Base-by-base conservation (phyloP, 2,888 invertebrate genomes). In the Hipparchia sbordonii region DNA sequence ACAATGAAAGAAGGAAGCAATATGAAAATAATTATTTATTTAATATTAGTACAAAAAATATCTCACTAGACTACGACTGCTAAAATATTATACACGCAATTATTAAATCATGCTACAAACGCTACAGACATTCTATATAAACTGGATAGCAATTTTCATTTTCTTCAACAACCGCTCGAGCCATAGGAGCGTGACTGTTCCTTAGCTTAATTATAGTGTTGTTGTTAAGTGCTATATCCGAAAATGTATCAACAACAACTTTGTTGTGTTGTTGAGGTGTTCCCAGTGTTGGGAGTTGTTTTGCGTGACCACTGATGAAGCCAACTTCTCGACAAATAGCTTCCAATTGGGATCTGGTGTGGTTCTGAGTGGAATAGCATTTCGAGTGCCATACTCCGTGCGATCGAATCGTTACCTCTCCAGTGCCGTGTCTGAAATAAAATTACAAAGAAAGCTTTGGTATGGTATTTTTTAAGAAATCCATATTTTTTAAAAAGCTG, bases 301-400 rank as follows among this genome's bases (percentile, higher is more conserved):
- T 90, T 0, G 95, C 95, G 78, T 92, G 94, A 8, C 94, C 95
- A 33, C 94, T 93, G 75, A 89, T 84, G 79, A 95, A 96, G 8
- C 96, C 96, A 12, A 96, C 84, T 74, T 94, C 90, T 51, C 88
- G 84, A 84, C 97, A 97, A 75, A 96, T 95, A 12, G 92, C 87
- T 79, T 95, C 95, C 2, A 95, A 84, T 69, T 95, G 92, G 0
- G 87, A 83, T 63, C 92, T 95, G 0, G 95, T 95, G 72, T 94
- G 92, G 8, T 88, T 89, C 61, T 87, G 83, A 66, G 92, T 92
- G 12, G 95, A 85, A 78, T 95, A 96, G 81, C 97, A 97, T 82
- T 96, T 96, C 0, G 96, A 93, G 78, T 96, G 95, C 96, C 97
- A 96, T 8, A 96, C 89, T 12, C 97, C 97, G 76, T 95, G 95